These are phyloP conservation scores for Erethizon dorsatum DNA, from an alignment of 2,797 vertebrate species.

Conservation along the genomic window DNA sequence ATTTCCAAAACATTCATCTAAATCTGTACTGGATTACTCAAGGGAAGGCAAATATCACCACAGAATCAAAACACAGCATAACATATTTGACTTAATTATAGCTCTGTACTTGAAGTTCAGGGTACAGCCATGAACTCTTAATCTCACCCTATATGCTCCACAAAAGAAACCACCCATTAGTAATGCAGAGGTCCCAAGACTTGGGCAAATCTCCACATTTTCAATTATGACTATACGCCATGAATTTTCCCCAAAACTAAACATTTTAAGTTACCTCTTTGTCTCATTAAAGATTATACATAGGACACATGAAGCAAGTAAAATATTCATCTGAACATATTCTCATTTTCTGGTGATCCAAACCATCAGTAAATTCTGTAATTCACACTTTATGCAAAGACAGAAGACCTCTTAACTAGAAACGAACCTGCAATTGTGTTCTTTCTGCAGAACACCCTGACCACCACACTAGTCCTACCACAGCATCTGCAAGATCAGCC, in stretches of 20 bases:
- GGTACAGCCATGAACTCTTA: neutral
- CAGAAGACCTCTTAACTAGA: neutral
- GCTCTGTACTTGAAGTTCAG: neutral
- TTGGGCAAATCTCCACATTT: neutral
- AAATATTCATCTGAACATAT: neutral
- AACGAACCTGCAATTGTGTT: neutral
- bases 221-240: neutral
- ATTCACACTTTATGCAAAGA: neutral
- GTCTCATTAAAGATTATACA: neutral
- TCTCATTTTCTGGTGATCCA: neutral
- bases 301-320: neutral
- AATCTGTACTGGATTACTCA: neutral
- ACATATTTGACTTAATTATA: neutral
- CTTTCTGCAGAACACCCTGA: neutral
- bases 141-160: neutral
- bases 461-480: accelerated
- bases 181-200: neutral
- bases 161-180: neutral
- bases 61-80: neutral
- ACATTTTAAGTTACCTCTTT: neutral
- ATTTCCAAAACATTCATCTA: constrained; percentile 46
- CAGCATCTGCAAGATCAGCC: neutral
- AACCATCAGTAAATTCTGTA: neutral
- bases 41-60: constrained; percentile 18
- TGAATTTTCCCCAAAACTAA: neutral